A percentile compares a stretch with the other conserved stretches of the same genome.
Conservation (phyloP, 2,888 invertebrate species). For the Trissoscelio sp. region DNA sequence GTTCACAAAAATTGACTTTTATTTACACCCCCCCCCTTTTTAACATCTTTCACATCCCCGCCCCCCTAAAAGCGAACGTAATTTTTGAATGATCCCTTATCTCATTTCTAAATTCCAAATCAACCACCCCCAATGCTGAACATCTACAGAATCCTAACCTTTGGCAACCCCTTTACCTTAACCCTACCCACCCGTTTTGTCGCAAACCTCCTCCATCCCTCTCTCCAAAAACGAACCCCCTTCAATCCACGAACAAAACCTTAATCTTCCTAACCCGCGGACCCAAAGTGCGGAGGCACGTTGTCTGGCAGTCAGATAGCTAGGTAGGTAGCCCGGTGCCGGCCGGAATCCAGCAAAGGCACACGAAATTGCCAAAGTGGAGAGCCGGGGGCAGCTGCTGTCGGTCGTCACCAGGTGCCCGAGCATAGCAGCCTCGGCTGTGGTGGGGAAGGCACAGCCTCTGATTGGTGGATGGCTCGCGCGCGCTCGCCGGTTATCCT, state of each 20-base stretch:
- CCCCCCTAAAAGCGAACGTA: too few relatives aligned
- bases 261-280: not conserved
- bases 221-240: not conserved
- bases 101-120: too few relatives aligned
- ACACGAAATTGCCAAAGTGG: slow-evolving; percentile 25
- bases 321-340: slow-evolving; percentile 21
- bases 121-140: too few relatives aligned
- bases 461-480: slow-evolving; percentile 81
- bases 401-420: slow-evolving; percentile 80
- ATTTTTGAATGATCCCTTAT: too few relatives aligned
- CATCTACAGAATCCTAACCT: too few relatives aligned
- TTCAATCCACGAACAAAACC: not conserved
- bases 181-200: too few relatives aligned
- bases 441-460: not conserved
- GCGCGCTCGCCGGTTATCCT: slow-evolving; percentile 77
- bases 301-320: slow-evolving; percentile 25
- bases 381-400: slow-evolving; percentile 79
- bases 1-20: too few relatives aligned
- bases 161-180: too few relatives aligned
- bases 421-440: slow-evolving; percentile 43
- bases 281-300: slow-evolving; percentile 3
- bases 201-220: too few relatives aligned
- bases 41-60: too few relatives aligned
- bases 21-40: too few relatives aligned
- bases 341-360: slow-evolving; percentile 22